A percentile compares a stretch with the other conserved stretches of the same genome.
Conservation (phyloP, 2,888 invertebrate species). For the Trissolcus japonicus region DNA sequence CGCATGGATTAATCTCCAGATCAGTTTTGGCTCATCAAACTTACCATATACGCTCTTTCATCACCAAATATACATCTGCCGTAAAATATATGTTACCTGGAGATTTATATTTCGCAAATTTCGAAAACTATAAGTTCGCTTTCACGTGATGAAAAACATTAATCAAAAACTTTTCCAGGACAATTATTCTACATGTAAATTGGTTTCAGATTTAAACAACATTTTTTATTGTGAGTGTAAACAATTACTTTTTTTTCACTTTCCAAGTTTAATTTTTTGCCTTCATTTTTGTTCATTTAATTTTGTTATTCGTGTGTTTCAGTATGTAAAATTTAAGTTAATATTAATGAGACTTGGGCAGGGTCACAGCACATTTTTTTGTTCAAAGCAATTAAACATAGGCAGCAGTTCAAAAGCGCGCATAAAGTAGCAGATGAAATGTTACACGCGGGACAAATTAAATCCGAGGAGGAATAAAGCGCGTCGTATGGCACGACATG, state of each 20-base stretch:
- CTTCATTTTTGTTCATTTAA: neutral
- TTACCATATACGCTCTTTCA: neutral
- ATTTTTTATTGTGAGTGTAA: too few species aligned
- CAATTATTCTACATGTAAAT: too few species aligned
- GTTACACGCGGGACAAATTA: constrained; percentile 35
- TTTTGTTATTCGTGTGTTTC: neutral
- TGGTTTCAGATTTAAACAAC: too few species aligned
- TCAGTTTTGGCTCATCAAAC: constrained; percentile 24
- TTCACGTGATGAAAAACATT: too few species aligned
- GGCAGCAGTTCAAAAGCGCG: constrained; percentile 11
- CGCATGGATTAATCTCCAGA: constrained; percentile 22
- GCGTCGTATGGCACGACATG: constrained; percentile 30
- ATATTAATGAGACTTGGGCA: neutral
- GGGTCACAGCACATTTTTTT: neutral
- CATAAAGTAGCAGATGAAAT: constrained; percentile 16
- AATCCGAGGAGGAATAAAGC: constrained; percentile 27
- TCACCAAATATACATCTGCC: neutral
- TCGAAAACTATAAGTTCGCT: too few species aligned
- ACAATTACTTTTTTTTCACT: too few species aligned
- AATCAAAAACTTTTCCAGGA: too few species aligned
- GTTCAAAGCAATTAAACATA: constrained; percentile 1
- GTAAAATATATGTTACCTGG: neutral
- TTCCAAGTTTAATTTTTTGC: neutral
- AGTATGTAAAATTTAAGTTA: constrained; percentile 1
- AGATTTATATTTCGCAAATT: neutral